Base-by-base conservation (phyloP, 1,140 invertebrate species). In the Heliconius hewitsoni region DNA sequence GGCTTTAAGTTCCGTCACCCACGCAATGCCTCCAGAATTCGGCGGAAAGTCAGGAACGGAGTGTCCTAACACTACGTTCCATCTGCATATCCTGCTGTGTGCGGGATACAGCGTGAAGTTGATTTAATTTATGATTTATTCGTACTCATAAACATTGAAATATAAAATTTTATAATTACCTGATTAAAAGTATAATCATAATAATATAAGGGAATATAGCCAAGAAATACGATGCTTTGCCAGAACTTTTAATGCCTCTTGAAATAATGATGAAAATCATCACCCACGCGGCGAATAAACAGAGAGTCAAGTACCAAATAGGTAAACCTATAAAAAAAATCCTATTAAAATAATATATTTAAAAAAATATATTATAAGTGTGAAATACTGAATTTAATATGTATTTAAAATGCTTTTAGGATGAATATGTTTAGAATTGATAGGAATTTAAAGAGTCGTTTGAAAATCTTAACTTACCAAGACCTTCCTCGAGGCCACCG, bases 151-250 rank as follows among this genome's bases (percentile, higher is more conserved):
- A 83, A 16, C 96, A 96, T 23, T 52, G 74, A 70, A 76, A 50
- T 50, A 77, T 60, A 66, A 42, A 13, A 34, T 30, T 13, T 37
- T 73, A 50, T 55, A 57, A 72, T 71, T 73, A 97, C 80, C 96
- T 95, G 16, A 97, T 95, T 1, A 98, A 93, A 1, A 98, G 89
- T 2, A 96, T 96, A 2, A 97, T 94, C 85, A 98, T 96, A n/a
- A 98, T 96, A 0, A 98, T 95, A 87, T 98, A 98, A 1, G 98
- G 98, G 87, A 98, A 98, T 1, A 98, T 89, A 0, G 98, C 98
- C 0, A 98, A 95, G 89, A 98, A 98, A 88, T 98, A 98, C 1
- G 97, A 96, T 0, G 96, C 96, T 92, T 97, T 97, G 70, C 97
- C 97, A 0, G 96, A 96, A 83, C 96, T 97, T 87, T 97, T 96